phyloP scores from a whole-genome alignment of 2,797 vertebrate species.

The Cirrhinus mrigala region DNA sequence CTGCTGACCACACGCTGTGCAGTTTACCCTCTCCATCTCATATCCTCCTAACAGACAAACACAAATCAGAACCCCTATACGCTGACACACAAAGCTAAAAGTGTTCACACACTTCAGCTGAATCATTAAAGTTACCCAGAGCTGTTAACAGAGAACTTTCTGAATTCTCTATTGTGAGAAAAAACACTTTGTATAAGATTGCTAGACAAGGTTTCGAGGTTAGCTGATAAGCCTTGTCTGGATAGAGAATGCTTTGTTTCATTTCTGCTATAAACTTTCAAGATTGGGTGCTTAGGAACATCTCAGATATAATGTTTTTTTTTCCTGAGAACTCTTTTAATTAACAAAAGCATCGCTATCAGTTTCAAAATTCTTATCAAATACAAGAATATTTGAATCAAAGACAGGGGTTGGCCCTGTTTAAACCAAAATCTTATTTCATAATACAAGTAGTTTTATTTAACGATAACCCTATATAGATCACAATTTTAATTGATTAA shows the following conservation, averaged over 20 bases:
- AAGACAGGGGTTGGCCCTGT: not conserved
- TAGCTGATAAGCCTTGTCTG: not conserved
- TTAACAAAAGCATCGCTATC: not conserved
- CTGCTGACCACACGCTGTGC: conserved; percentile 96
- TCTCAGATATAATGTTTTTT: not conserved
- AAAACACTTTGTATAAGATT: not conserved
- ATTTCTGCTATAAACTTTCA: not conserved
- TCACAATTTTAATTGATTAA: not conserved
- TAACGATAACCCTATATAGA: not conserved
- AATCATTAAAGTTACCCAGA: not conserved
- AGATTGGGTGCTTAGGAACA: not conserved
- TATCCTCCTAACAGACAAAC: conserved; percentile 77
- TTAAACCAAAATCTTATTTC: not conserved
- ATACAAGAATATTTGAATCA: not conserved
- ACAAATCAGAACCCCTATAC: not conserved
- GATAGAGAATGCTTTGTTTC: not conserved
- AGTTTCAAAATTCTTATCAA: not conserved
- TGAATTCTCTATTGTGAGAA: not conserved
- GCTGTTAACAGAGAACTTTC: not conserved
- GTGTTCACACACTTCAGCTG: not conserved
- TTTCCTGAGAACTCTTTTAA: not conserved
- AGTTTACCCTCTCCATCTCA: conserved; percentile 92
- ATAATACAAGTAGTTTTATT: not conserved
- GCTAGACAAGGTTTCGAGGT: not conserved
- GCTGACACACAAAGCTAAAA: not conserved